phyloP scores from a whole-genome alignment of 2,113 vertebrate genomes.

The Alectura lathami region DNA sequence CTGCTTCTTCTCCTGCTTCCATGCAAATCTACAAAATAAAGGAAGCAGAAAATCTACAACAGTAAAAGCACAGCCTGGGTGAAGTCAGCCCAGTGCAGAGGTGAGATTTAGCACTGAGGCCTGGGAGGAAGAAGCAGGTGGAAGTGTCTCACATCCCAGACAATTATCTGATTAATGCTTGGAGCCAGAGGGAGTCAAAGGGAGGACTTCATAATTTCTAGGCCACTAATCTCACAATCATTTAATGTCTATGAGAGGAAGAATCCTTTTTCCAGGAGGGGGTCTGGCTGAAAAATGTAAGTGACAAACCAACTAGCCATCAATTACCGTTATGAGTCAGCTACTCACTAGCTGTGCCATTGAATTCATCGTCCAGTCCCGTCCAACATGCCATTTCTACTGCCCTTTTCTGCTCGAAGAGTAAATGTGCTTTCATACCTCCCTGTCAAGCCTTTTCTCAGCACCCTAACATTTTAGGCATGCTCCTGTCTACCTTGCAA shows the following conservation, averaged over 20 bases:
- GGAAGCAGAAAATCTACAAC: background rate
- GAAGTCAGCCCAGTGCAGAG: background rate
- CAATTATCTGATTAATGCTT: constrained; percentile 17
- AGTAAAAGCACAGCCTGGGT: background rate
- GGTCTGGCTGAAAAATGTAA: constrained; percentile 12
- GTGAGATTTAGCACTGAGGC: background rate
- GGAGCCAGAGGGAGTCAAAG: background rate
- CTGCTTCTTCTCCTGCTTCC: background rate
- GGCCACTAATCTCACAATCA: constrained; percentile 2
- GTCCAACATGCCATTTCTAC: background rate
- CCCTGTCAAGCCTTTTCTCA: background rate
- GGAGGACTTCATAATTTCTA: constrained; percentile 31
- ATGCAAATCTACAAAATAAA: background rate
- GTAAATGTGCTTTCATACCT: background rate
- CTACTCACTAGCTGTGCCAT: background rate
- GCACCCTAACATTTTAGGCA: background rate
- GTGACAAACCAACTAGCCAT: background rate
- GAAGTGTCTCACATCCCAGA: background rate
- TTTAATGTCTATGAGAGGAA: background rate
- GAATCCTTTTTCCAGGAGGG: background rate
- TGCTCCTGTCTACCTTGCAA: background rate
- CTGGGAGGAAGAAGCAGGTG: background rate
- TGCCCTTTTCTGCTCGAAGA: background rate
- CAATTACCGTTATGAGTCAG: constrained; percentile 12
- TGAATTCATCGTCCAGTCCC: background rate